Evolutionary conservation across 64 coral and sea anemone genomes (phyloP).

Genomic region (Cladopsammia gracilis): DNA sequence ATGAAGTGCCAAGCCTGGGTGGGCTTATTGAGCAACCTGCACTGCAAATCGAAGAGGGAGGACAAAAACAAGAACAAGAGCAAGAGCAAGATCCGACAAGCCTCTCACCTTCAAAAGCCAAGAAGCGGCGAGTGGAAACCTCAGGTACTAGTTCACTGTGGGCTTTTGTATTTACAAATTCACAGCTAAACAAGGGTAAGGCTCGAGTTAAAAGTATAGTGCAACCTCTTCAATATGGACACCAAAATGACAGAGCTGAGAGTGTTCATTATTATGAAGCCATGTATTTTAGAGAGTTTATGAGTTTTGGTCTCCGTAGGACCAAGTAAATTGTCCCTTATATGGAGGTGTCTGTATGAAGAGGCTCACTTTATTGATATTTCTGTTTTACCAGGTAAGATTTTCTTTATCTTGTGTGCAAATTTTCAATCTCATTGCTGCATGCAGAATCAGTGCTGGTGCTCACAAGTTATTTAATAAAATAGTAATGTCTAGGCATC

Average conservation of each 20-base stretch:
- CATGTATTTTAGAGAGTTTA: too few relatives aligned
- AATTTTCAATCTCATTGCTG: too few relatives aligned
- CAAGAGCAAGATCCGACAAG: background rate
- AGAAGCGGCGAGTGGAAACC: conserved; percentile 28
- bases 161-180: background rate
- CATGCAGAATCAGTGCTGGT: too few relatives aligned
- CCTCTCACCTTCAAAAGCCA: conserved; percentile 3
- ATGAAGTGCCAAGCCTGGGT: conserved; percentile 62
- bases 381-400: background rate
- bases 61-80: background rate
- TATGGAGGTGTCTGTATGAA: too few relatives aligned
- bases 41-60: background rate
- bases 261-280: too few relatives aligned
- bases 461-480: too few relatives aligned
- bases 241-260: too few relatives aligned
- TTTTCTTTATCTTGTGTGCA: background rate
- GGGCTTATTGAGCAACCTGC: conserved; percentile 51
- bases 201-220: background rate
- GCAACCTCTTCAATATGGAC: too few relatives aligned
- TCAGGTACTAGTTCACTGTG: background rate
- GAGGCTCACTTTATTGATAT: background rate
- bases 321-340: too few relatives aligned
- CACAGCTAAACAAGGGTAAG: background rate
- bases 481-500: too few relatives aligned
- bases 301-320: too few relatives aligned